Evolutionary conservation across 2,113 vertebrate genomes (phyloP), one percentile per base, ranked within the genome.

Genomic region (Callipepla squamata): DNA sequence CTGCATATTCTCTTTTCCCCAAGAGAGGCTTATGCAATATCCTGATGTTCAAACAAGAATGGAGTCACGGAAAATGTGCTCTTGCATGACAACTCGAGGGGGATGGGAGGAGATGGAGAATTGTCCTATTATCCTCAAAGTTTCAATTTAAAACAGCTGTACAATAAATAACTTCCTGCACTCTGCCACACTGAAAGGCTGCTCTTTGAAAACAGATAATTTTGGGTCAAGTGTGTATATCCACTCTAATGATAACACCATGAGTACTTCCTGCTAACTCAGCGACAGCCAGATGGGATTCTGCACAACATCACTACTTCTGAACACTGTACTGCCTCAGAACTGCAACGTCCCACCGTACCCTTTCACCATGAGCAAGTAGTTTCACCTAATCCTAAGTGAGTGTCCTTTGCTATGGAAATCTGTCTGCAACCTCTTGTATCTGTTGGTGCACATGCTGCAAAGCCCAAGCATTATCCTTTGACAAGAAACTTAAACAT

Each of bases 61-160:
- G 32, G 79, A 94, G 93, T 95, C 93, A 96, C 72, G 88, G 96
- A 97, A 97, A 98, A 96, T 90, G 68, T 96, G 84, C 78, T 93
- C 91, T 87, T 19, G 42, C 82, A 75, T 72, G 82, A 91, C 85
- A 92, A 85, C 21, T 80, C 70, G 13, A 85, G 73, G 57, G 66
- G 76, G 73, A 72, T 51, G 90, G 80, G 79, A 87, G 34, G 66
- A 85, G 79, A 85, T 62, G 23, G 45, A 89, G 91, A 84, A 36
- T n/a, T 82, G 51, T 90, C 69, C 57, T 86, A 87, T 81, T 93
- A 90, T 80, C 85, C 86, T 93, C 87, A 84, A 87, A 94, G 51
- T 82, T 88, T 87, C 92, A 96, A 94, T 95, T 96, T 42, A 47
- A 96, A 97, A 91, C 96, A 97, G 93, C 96, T 95, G 92, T 82